phyloP scores from a whole-genome alignment of 2,113 vertebrate species.

The Podarcis raffonei region DNA sequence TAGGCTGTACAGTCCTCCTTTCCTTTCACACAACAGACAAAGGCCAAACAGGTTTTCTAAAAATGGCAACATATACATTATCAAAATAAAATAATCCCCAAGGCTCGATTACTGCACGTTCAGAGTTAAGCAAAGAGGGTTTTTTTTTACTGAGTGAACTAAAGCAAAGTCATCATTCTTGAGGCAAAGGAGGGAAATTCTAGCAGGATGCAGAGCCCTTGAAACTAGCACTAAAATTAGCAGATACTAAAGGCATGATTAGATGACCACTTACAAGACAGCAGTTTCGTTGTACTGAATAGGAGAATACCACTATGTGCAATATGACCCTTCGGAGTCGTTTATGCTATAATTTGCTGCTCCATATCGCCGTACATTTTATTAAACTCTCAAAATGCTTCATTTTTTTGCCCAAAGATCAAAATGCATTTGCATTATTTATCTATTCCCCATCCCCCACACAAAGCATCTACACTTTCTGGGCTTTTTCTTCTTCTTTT shows the following conservation, averaged over 20 bases:
- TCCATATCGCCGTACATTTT: conserved; percentile 6
- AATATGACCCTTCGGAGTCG: conserved; percentile 11
- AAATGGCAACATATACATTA: neutral
- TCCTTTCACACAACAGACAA: neutral
- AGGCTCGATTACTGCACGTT: conserved; percentile 10
- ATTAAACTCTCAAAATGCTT: conserved; percentile 36
- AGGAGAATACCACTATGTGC: neutral
- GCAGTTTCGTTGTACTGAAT: neutral
- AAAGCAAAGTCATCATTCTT: conserved; percentile 38
- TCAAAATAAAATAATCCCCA: neutral
- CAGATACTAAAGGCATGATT: conserved; percentile 1
- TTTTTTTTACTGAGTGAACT: conserved; percentile 17
- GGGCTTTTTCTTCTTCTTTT: conserved; percentile 57
- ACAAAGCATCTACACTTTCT: conserved; percentile 56
- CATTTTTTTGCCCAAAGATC: conserved; percentile 31
- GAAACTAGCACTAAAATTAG: conserved; percentile 22
- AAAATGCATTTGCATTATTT: conserved; percentile 51
- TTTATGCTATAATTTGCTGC: conserved; percentile 34
- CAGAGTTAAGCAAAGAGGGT: conserved; percentile 40
- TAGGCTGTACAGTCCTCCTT: neutral
- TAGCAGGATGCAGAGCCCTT: conserved; percentile 37
- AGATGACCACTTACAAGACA: conserved; percentile 8
- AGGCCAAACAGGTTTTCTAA: conserved; percentile 33
- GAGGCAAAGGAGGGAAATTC: conserved; percentile 27
- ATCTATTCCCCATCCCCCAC: conserved; percentile 10